Evolutionary conservation across 1,140 invertebrate species (phyloP).

Genomic region (Xylocopa sonorina): DNA sequence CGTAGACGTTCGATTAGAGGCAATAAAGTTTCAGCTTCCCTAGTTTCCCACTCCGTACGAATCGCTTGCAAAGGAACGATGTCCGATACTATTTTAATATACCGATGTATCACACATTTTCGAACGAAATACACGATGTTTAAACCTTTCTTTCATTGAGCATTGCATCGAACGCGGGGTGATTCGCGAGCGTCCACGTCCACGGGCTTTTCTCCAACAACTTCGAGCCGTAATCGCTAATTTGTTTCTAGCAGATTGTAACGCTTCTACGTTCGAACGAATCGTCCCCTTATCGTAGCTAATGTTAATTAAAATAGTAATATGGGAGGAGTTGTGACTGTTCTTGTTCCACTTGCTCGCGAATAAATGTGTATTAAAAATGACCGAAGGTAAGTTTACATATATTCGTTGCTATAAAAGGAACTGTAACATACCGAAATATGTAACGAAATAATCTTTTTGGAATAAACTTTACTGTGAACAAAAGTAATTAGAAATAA

Average conservation of each 20-base stretch:
- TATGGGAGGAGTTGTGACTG: not conserved
- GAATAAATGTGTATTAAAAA: not conserved
- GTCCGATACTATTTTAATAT: not conserved
- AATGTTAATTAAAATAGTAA: constrained; percentile 4
- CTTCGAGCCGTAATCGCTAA: not conserved
- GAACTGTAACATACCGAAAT: not conserved
- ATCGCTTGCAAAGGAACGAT: not conserved
- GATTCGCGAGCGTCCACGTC: not conserved
- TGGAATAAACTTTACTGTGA: constrained; percentile 13
- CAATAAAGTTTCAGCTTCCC: not conserved
- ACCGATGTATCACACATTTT: not conserved
- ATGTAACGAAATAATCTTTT: constrained; percentile 8
- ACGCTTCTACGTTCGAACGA: not conserved
- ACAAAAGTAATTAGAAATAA: constrained; percentile 4
- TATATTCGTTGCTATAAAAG: not conserved
- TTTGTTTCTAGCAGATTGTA: not conserved
- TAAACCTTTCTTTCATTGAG: not conserved
- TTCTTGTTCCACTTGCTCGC: not conserved
- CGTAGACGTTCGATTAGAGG: not conserved
- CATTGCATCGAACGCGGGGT: not conserved
- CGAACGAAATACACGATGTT: not conserved
- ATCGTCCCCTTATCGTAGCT: not conserved
- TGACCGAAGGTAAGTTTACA: constrained; percentile 10
- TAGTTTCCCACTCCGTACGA: not conserved
- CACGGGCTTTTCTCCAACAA: not conserved